Percentiles rank a stretch among this genome's conserved stretches.
Evolutionary conservation across 2,113 vertebrate species (phyloP).

Genomic region (Eretmochelys imbricata): DNA sequence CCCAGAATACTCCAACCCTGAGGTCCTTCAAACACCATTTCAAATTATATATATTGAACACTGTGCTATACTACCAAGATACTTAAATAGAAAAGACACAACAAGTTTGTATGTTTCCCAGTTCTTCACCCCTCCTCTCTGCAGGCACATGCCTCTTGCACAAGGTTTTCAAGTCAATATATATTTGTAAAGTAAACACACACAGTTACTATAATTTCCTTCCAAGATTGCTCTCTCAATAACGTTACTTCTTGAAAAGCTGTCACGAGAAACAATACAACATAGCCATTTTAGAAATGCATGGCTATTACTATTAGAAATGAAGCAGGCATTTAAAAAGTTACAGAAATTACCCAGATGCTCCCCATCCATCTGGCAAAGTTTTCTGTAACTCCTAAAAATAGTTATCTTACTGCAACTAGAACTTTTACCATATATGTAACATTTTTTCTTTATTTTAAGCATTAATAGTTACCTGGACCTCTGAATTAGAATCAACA

Average conservation of each 20-base stretch:
- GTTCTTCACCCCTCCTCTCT: not conserved
- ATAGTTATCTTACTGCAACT: not conserved
- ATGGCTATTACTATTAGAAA: not conserved
- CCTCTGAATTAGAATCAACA: constrained; percentile 95
- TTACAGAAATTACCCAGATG: not conserved
- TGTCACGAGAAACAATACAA: not conserved
- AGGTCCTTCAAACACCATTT: not conserved
- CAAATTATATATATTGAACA: not conserved
- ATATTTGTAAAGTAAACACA: not conserved
- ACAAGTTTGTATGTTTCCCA: not conserved
- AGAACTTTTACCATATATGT: not conserved
- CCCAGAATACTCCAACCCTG: not conserved
- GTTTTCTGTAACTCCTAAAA: not conserved
- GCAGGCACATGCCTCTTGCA: not conserved
- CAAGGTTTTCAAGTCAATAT: not conserved
- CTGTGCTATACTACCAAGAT: not conserved
- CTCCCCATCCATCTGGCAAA: not conserved
- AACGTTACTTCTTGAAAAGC: not conserved
- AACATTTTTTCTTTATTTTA: not conserved
- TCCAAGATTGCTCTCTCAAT: not conserved
- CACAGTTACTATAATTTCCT: not conserved
- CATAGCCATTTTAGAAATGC: not conserved
- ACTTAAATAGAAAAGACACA: not conserved
- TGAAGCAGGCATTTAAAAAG: not conserved
- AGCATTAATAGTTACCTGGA: constrained; percentile 88